These are phyloP conservation scores for Zhuqinia jingwanae DNA, from an alignment of 2,888 invertebrate genomes.

Conservation along the genomic window DNA sequence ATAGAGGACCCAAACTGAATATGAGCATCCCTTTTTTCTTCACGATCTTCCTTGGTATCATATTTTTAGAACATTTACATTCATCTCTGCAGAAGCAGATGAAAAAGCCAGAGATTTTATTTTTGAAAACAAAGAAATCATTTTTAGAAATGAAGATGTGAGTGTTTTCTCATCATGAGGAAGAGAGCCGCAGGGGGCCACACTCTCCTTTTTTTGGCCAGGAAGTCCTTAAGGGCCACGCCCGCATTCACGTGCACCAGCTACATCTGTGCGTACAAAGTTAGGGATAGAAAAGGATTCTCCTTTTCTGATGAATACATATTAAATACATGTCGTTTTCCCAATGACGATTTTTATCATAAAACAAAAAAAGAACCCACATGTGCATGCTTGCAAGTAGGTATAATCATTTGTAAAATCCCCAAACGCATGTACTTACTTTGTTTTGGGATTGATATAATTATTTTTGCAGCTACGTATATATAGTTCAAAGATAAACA, in stretches of 20 bases:
- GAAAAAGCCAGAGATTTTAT: too few species aligned
- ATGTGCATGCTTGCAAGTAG: too few species aligned
- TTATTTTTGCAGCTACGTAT: too few species aligned
- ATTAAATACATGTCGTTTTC: too few species aligned
- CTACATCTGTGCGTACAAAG: slow-evolving; percentile 66
- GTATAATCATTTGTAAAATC: too few species aligned
- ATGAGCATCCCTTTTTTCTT: slow-evolving; percentile 53
- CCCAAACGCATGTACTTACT: too few species aligned
- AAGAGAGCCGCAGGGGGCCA: slow-evolving; percentile 71
- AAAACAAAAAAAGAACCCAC: too few species aligned
- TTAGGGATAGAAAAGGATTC: background rate
- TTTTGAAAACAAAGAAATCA: slow-evolving; percentile 74
- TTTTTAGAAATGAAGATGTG: slow-evolving; percentile 66
- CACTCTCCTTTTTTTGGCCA: slow-evolving; percentile 57
- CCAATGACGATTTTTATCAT: too few species aligned
- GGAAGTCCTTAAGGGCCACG: slow-evolving; percentile 76
- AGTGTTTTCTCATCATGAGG: slow-evolving; percentile 70
- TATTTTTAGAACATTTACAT: slow-evolving; percentile 16
- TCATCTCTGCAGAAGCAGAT: slow-evolving; percentile 11
- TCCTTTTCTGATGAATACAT: too few species aligned
- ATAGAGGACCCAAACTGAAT: slow-evolving; percentile 55
- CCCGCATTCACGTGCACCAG: slow-evolving; percentile 75
- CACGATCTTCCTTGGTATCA: slow-evolving; percentile 15
- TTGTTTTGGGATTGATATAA: too few species aligned
- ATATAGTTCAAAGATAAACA: too few species aligned